phyloP scores from a whole-genome alignment of 2,888 invertebrate genomes.

The Erannis defoliaria region DNA sequence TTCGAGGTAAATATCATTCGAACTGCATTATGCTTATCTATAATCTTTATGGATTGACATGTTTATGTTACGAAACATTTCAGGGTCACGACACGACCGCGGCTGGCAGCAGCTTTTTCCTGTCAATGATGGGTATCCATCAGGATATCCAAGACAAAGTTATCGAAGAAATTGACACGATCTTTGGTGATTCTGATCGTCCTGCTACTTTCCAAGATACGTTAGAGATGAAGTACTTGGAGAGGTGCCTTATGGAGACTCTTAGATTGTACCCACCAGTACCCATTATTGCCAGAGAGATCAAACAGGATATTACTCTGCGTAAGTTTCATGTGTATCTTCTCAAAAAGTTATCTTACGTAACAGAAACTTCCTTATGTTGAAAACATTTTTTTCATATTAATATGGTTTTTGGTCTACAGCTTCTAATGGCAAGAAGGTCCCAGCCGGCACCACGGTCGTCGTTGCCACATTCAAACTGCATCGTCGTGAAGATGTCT shows the following conservation, averaged over 20 bases:
- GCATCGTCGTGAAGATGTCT: slow-evolving; percentile 90
- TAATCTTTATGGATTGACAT: slow-evolving; percentile 30
- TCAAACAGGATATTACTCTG: slow-evolving; percentile 90
- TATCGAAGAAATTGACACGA: slow-evolving; percentile 90
- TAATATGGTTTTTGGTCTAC: slow-evolving; percentile 24
- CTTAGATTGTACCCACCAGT: slow-evolving; percentile 93
- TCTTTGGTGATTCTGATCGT: slow-evolving; percentile 92
- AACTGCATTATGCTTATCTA: slow-evolving; percentile 19
- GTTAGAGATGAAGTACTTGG: slow-evolving; percentile 94
- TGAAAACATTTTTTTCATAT: too few species aligned
- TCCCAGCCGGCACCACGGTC: slow-evolving; percentile 91
- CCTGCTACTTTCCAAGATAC: slow-evolving; percentile 93
- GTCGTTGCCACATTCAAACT: slow-evolving; percentile 89
- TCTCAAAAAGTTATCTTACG: neutral
- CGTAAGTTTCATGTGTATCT: slow-evolving; percentile 75
- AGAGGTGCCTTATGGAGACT: slow-evolving; percentile 93
- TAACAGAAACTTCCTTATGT: too few species aligned
- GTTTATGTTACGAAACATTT: slow-evolving; percentile 27
- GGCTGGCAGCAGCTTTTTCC: slow-evolving; percentile 92
- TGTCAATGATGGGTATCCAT: slow-evolving; percentile 92
- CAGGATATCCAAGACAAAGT: slow-evolving; percentile 91
- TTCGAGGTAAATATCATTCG: slow-evolving; percentile 88
- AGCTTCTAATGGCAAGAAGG: slow-evolving; percentile 88
- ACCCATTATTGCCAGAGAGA: slow-evolving; percentile 91
- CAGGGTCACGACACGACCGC: slow-evolving; percentile 94